A percentile compares a stretch with the other conserved stretches of the same genome.
Evolutionary conservation across 2,888 invertebrate genomes (phyloP).

Genomic region (Trachelus stipa): DNA sequence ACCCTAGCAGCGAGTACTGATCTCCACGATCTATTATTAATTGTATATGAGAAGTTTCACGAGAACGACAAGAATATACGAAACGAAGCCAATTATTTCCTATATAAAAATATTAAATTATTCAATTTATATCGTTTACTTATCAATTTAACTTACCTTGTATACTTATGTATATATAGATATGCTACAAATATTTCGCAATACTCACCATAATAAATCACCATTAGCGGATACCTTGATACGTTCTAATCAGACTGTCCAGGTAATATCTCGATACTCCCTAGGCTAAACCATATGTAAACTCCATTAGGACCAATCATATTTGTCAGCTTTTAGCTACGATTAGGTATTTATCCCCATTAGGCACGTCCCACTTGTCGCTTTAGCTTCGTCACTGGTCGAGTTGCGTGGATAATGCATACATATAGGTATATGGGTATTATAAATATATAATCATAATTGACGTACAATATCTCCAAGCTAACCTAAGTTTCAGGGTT

Average conservation of each 20-base stretch:
- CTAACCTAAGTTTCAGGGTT: not conserved
- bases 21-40: not conserved
- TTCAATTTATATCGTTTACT: not conserved
- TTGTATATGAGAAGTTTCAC: not conserved
- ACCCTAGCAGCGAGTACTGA: not conserved
- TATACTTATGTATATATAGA: not conserved
- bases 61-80: not conserved
- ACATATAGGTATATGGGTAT: not conserved
- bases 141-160: not conserved
- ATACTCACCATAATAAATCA: not conserved
- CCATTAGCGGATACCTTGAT: not conserved
- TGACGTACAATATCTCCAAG: not conserved
- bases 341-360: conserved; percentile 48
- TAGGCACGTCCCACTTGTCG: conserved; percentile 30
- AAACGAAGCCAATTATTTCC: not conserved
- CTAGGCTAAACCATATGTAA: conserved; percentile 17
- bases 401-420: not conserved
- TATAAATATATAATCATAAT: not conserved
- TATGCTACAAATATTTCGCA: not conserved
- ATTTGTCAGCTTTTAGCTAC: conserved; percentile 47
- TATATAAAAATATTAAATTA: not conserved
- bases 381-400: conserved; percentile 4
- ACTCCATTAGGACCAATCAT: conserved; percentile 45
- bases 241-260: not conserved
- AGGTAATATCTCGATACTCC: not conserved